Evolutionary conservation across 2,888 invertebrate genomes (phyloP), one percentile per base, ranked within the genome.

Genomic region (Epistrophe eligans): DNA sequence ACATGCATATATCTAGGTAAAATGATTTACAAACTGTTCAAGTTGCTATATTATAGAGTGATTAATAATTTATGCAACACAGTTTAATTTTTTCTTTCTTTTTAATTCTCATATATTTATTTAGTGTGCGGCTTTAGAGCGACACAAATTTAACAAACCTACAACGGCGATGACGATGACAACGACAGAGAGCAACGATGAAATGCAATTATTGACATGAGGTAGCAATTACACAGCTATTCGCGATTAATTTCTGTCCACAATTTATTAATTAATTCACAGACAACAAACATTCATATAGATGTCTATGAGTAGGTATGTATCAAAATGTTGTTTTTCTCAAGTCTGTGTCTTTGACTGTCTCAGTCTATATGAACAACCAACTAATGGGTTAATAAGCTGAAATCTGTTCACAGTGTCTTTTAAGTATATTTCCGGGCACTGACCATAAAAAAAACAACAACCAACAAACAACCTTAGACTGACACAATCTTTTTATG

Each of bases 191-290:
- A 48, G 38, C 71, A 13, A 43, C 72, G 72, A 72, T 72, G 76
- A 87, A 83, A 79, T 79, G 83, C 87, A 83, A 79, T 87, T 87
- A 87, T 87, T 87, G 87, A 87, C 83, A 87, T 79, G 76, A 87
- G 79, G 87, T 83, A 87, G 87, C 87, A 87, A 87, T 87, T 87
- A 87, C 87, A 87, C 70, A 87, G 87, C 79, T 83, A 87, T 87
- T 83, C 79, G 87, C 83, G 83, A 87, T 87, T 83, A 87, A 87
- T 87, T 87, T 84, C 87, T 83, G 87, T 87, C 83, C 83, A 87
- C 87, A 79, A 83, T 83, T 83, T 81, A 81, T 80, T 73, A 85
- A 85, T 81, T 85, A 85, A 77, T 85, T 81, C 82, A 71, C 71
- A 77, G 71, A 71, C 50, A 67, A 67, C 67, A 67, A 50, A 67